Conservation (phyloP, 2,888 invertebrate genomes). For the Lamellibrachia satsuma region DNA sequence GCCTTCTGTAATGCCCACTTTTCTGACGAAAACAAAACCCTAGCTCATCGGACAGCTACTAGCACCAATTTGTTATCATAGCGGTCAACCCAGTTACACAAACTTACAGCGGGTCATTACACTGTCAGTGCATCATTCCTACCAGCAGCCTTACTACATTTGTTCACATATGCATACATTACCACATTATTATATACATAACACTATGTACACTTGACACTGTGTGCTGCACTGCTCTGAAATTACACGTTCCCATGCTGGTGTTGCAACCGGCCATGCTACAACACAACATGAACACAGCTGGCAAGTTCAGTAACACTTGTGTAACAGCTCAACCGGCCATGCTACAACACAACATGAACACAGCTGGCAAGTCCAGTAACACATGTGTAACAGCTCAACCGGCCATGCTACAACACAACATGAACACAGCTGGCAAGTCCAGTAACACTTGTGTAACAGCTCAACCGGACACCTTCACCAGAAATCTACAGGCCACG, state of each 20-base stretch:
- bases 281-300: background rate
- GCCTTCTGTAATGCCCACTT: background rate
- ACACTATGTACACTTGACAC: background rate
- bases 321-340: background rate
- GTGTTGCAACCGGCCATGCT: background rate
- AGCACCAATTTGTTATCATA: background rate
- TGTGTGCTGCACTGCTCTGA: background rate
- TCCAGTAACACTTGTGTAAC: background rate
- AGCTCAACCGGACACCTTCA: background rate
- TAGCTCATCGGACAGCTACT: background rate
- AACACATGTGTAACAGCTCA: background rate
- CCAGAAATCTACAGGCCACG: background rate
- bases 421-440: background rate
- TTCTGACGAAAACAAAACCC: background rate
- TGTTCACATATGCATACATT: slow-evolving; percentile 12
- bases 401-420: background rate
- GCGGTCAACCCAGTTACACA: background rate
- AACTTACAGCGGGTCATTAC: background rate
- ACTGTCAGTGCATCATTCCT: background rate
- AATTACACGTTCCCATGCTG: background rate
- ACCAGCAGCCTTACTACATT: background rate
- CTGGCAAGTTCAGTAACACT: background rate
- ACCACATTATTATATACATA: slow-evolving; percentile 8
- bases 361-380: background rate
- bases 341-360: background rate